Conservation (phyloP, 2,888 invertebrate genomes). For the Lithophane socia region DNA sequence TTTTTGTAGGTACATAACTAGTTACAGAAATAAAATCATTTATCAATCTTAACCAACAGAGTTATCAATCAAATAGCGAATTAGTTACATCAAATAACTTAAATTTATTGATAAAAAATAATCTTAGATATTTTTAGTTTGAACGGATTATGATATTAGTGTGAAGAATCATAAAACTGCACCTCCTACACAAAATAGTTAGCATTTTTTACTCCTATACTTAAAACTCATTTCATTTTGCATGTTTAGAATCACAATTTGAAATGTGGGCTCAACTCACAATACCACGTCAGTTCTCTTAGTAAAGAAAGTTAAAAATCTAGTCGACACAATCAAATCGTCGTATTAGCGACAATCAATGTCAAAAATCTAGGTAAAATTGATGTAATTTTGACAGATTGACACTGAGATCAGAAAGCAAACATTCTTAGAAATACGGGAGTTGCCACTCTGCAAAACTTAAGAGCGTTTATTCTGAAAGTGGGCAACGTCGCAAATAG, state of each 20-base stretch:
- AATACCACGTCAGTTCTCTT: not conserved
- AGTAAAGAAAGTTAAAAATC: not conserved
- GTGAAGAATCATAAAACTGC: constrained; percentile 14
- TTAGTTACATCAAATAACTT: constrained; percentile 21
- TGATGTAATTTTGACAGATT: no score
- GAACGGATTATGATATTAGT: constrained; percentile 31
- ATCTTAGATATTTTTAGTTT: constrained; percentile 24
- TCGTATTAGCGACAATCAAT: no score
- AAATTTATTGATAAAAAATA: constrained; percentile 33
- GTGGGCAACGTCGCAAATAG: no score
- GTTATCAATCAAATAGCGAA: constrained; percentile 35
- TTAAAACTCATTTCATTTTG: not conserved
- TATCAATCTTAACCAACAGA: constrained; percentile 1
- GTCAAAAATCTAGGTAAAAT: not conserved
- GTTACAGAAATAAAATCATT: not conserved
- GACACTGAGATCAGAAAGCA: not conserved
- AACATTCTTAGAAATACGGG: not conserved
- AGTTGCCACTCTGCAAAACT: no score
- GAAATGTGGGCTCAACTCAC: not conserved
- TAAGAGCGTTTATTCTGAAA: no score
- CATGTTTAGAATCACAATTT: not conserved
- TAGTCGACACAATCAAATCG: not conserved
- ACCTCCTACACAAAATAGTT: constrained; percentile 10
- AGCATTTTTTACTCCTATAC: not conserved
- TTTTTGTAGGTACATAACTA: no score